Evolutionary conservation across 2,797 vertebrate genomes (phyloP).

Genomic region (Pangasius krempfi): DNA sequence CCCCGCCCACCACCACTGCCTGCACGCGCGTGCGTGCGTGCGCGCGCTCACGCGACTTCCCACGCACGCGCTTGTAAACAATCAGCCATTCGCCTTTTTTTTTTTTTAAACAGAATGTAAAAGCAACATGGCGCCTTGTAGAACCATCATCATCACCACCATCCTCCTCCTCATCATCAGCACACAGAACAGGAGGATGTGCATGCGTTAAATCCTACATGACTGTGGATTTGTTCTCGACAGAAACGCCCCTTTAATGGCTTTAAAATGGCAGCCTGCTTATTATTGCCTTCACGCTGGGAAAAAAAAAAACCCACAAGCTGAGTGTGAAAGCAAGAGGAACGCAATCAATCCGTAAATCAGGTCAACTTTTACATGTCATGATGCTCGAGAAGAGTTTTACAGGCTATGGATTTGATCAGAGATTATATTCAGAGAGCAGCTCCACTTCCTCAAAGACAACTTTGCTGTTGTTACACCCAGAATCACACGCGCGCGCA

Average conservation of each 20-base stretch:
- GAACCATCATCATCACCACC: not conserved
- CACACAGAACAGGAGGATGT: not conserved
- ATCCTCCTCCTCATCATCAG: not conserved
- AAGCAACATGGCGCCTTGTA: conserved; percentile 8
- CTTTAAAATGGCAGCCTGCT: conserved; percentile 63
- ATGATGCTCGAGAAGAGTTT: not conserved
- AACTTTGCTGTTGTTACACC: conserved; percentile 51
- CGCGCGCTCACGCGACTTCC: not conserved
- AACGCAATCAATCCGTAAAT: not conserved
- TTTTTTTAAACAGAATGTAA: not conserved
- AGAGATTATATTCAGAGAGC: not conserved
- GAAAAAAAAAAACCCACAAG: not conserved
- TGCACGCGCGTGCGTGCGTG: not conserved
- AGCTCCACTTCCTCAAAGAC: conserved; percentile 51
- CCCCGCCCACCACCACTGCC: not conserved
- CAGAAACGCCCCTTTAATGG: conserved; percentile 63
- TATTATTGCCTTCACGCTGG: not conserved
- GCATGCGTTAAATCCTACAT: not conserved
- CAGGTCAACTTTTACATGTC: not conserved
- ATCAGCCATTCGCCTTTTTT: not conserved
- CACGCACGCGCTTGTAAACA: conserved; percentile 25
- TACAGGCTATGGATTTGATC: not conserved
- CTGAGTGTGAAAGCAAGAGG: not conserved
- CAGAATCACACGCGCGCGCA: not conserved
- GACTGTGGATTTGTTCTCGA: not conserved